Conservation (phyloP, 2,797 vertebrate genomes). For the Arremon brunneinucha region DNA sequence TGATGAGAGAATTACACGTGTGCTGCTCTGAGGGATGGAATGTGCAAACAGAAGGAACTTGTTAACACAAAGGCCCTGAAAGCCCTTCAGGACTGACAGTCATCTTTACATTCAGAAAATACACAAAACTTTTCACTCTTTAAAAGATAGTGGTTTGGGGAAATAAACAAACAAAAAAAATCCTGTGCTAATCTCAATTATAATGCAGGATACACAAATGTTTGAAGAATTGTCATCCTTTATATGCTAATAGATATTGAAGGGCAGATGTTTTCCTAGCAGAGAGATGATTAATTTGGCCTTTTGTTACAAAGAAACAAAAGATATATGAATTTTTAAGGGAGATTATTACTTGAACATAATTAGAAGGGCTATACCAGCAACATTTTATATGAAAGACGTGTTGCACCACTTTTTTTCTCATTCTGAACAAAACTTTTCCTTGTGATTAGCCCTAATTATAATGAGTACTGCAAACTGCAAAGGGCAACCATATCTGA, state of each 20-base stretch:
- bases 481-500: background rate
- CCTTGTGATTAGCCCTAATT: background rate
- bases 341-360: background rate
- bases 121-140: background rate
- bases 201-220: background rate
- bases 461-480: background rate
- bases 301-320: background rate
- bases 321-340: background rate
- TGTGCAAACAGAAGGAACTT: slow-evolving; percentile 63
- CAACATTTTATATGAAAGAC: background rate
- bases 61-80: slow-evolving; percentile 64
- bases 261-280: slow-evolving; percentile 46
- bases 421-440: background rate
- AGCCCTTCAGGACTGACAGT: slow-evolving; percentile 46
- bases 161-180: background rate
- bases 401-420: background rate
- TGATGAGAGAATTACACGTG: slow-evolving; percentile 74
- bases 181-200: background rate
- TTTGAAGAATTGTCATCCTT: background rate
- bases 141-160: background rate
- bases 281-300: slow-evolving; percentile 1
- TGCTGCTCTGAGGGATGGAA: slow-evolving; percentile 60
- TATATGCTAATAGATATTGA: slow-evolving; percentile 42
- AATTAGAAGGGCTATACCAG: background rate
- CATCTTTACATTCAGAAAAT: background rate